Base-by-base conservation (phyloP, 2,113 vertebrate species). In the Heliornis fulica region DNA sequence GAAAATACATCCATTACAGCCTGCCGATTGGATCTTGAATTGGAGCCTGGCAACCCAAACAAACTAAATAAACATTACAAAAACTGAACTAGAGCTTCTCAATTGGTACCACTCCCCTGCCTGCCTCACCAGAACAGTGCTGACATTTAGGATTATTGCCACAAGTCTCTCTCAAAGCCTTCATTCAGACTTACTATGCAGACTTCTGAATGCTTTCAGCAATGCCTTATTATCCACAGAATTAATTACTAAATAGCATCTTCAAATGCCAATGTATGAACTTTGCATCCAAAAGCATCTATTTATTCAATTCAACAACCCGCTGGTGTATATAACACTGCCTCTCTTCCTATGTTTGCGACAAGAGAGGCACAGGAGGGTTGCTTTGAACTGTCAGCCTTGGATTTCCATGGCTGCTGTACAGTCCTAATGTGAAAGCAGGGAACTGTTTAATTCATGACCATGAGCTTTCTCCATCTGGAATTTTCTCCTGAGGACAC, bases 211-310 rank as follows among this genome's bases (percentile, higher is more conserved):
- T 79, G 50, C n/a, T 89, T 95, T 89, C 74, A 79, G 41, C 4
- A 6, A 82, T 38, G 57, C 31, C 23, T 83, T 90, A 74, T 89
- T 94, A 85, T 89, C 91, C 78, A 80, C 66, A 83, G 38, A 85
- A 94, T 89, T 87, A 82, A 80, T 65, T 72, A 72, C 60, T 61
- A 69, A 96, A 90, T 34, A 91, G 38, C 74, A 95, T 53, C 66
- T 78, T 89, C 70, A 89, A 68, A 76, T 43, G 61, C 41, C 32
- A 74, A 32, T 72, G 61, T 66, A 41, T 54, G 78, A 95, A 89
- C 66, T 89, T 94, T 80, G 29, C 54, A 83, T 91, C 66, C 68
- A 90, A 91, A 95, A 83, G 29, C 34, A 45, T 63, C 54, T 72
- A 50, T 87, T 96, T 95, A 90, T 83, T 89, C 89, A 69, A 40